Conservation (phyloP, 53 echinoderm and acorn worm species). For the Astropecten irregularis region DNA sequence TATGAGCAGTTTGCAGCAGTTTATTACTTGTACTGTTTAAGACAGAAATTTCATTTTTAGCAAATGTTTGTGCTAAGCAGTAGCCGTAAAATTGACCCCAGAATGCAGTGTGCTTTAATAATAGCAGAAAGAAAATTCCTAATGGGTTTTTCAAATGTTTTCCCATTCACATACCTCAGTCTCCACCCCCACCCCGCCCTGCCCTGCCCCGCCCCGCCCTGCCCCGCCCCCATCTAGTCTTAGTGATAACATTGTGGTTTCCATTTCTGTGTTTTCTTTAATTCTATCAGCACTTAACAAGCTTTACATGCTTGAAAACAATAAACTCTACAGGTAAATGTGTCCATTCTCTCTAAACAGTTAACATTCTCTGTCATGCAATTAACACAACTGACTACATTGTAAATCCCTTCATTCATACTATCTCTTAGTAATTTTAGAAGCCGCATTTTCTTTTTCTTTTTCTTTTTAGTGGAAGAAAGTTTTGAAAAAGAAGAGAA, state of each 20-base stretch:
- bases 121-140: too few relatives aligned
- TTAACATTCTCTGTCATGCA: not conserved
- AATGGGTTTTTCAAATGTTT: too few relatives aligned
- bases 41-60: too few relatives aligned
- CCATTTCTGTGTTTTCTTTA: not conserved
- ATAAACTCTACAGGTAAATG: conserved; percentile 35
- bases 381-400: not conserved
- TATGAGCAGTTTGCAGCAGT: too few relatives aligned
- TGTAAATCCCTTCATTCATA: not conserved
- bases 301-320: conserved; percentile 22
- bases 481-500: not conserved
- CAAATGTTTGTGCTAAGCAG: too few relatives aligned
- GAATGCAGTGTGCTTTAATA: too few relatives aligned
- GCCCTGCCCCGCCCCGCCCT: too few relatives aligned
- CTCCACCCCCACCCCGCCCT: too few relatives aligned
- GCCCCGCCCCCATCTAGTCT: not conserved
- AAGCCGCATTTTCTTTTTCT: not conserved
- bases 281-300: conserved; percentile 16
- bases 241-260: not conserved
- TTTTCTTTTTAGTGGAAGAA: not conserved
- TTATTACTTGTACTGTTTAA: too few relatives aligned
- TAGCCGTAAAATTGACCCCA: too few relatives aligned
- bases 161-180: too few relatives aligned
- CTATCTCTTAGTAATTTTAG: not conserved
- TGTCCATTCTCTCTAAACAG: not conserved